Percentiles rank a stretch among this genome's conserved stretches.
These are phyloP conservation scores for Engraulis encrasicolus DNA, from an alignment of 2,113 vertebrate genomes.

Conservation along the genomic window DNA sequence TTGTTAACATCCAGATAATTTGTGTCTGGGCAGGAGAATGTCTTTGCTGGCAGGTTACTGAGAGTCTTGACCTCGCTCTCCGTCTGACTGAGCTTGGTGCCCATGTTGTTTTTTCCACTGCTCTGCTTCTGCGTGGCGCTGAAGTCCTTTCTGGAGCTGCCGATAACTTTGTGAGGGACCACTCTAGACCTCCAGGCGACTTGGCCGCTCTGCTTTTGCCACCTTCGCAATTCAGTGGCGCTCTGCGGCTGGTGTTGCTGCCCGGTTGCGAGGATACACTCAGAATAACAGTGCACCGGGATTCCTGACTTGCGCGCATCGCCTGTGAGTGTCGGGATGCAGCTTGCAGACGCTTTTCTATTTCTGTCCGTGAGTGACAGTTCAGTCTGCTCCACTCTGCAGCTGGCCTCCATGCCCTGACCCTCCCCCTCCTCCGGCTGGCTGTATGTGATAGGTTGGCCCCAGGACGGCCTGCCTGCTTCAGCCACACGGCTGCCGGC, in stretches of 20 bases:
- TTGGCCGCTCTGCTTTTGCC: slow-evolving; percentile 44
- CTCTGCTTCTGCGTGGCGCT: slow-evolving; percentile 39
- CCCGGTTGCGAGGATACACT: slow-evolving; percentile 49
- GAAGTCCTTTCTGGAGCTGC: slow-evolving; percentile 32
- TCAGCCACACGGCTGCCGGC: slow-evolving; percentile 16
- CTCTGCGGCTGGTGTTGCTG: slow-evolving; percentile 52
- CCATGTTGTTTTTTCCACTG: slow-evolving; percentile 47
- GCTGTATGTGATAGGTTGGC: slow-evolving; percentile 21
- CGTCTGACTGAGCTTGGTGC: slow-evolving; percentile 67
- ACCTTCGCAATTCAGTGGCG: slow-evolving; percentile 31
- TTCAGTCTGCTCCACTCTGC: slow-evolving; percentile 65
- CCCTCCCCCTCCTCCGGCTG: slow-evolving; percentile 37
- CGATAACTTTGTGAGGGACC: slow-evolving; percentile 17
- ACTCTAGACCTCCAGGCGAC: slow-evolving; percentile 32
- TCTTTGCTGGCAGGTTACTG: slow-evolving; percentile 63
- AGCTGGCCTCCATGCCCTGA: slow-evolving; percentile 41
- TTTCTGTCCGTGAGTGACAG: slow-evolving; percentile 73
- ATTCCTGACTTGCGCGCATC: slow-evolving; percentile 57
- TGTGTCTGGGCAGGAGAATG: slow-evolving; percentile 65
- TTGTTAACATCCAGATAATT: slow-evolving; percentile 70
- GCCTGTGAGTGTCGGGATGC: slow-evolving; percentile 64
- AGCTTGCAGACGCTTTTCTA: slow-evolving; percentile 62
- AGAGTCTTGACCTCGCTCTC: slow-evolving; percentile 67
- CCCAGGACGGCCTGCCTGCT: slow-evolving; percentile 26
- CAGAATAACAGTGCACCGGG: slow-evolving; percentile 56